A percentile compares a stretch with the other conserved stretches of the same genome.
These are phyloP conservation scores for Pomacea canaliculata DNA, from an alignment of 2,888 invertebrate genomes.

Conservation along the genomic window DNA sequence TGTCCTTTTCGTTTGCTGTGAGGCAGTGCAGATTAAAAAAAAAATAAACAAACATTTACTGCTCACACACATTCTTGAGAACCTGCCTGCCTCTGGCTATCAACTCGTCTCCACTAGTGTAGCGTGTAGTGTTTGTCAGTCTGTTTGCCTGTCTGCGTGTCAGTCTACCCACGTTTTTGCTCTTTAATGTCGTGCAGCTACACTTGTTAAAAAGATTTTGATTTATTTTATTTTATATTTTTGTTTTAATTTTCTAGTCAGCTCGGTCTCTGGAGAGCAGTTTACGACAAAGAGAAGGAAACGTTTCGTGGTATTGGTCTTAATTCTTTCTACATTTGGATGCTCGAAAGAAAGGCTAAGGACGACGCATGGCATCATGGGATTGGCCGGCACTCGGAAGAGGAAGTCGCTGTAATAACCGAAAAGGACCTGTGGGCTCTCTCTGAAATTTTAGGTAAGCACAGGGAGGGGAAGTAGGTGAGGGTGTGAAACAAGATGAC, in stretches of 20 bases:
- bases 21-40: no score
- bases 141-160: no score
- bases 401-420: constrained; percentile 60
- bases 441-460: constrained; percentile 57
- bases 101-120: no score
- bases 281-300: constrained; percentile 27
- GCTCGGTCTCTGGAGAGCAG: constrained; percentile 31
- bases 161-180: no score
- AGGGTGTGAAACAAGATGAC: neutral
- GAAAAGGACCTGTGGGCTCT: constrained; percentile 62
- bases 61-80: no score
- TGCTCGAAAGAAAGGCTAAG: constrained; percentile 24
- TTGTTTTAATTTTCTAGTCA: constrained; percentile 18
- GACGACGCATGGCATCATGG: constrained; percentile 43
- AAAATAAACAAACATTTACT: no score
- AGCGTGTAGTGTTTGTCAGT: no score
- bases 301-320: constrained; percentile 32
- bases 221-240: no score
- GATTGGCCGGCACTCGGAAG: constrained; percentile 61
- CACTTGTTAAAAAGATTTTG: no score
- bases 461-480: neutral
- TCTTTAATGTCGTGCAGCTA: no score
- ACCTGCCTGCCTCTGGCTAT: no score
- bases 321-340: constrained; percentile 27
- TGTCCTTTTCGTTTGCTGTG: no score